Evolutionary conservation across 2,888 invertebrate species (phyloP), one percentile per base, ranked within the genome.

Genomic region (Oscheius onirici): DNA sequence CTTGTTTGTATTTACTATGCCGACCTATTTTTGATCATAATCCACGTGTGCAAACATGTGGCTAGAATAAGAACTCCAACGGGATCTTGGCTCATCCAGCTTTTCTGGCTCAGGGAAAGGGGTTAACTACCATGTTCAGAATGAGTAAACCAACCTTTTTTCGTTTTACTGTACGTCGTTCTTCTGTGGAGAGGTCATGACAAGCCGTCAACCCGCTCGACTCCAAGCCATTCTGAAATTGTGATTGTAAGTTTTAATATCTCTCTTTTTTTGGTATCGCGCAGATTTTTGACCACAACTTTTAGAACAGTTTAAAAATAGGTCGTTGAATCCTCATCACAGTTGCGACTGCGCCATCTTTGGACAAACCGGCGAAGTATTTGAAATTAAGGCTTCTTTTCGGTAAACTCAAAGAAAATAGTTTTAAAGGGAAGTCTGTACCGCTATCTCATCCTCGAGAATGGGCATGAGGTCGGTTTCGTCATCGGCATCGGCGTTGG

Each of bases 211-310:
- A 34, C 46, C 63, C 49, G 63, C 63, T 63, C 63, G 63, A 63
- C 63, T 63, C 63, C 63, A 63, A 63, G 63, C 63, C 63, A 63
- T 63, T 63, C 63, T 63, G 63, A 63, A 63, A 63, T 3, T 28
- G 3, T 34, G 34, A 34, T 8, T 2, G 22, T 26, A n/a, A 34
- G 10, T 28, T 24, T 55, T 55, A 13, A 26, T 5, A 55, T n/a
- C 15, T 15, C 3, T 55, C 28, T 34, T 26, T n/a, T 24, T 15
- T 11, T 52, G 5, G 20, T 52, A 52, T 13, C 22, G 13, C 20
- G 17, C 17, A 17, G 5, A 52, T 52, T 52, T 55, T 13, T 26
- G 34, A 34, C 34, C 3, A 34, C 3, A 34, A 34, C 34, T 34
- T 34, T 34, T 34, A 6, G 34, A 6, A 3, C 34, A 8, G 34